These are phyloP conservation scores for Caenorhabditis latens DNA, from an alignment of 1,140 invertebrate genomes.

Conservation along the genomic window DNA sequence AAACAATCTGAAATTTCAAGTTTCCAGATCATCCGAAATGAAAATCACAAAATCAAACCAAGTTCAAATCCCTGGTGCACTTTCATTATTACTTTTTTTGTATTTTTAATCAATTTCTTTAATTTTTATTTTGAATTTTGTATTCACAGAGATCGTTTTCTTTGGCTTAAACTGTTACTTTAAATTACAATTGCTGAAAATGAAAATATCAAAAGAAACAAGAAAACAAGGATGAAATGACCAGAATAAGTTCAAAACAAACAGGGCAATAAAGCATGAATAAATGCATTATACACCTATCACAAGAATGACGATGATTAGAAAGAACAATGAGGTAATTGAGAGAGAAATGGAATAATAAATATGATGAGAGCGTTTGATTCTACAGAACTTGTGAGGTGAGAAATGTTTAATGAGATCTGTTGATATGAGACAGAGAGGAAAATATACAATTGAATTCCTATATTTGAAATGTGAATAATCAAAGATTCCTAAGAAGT, in stretches of 20 bases:
- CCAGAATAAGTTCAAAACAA: not conserved
- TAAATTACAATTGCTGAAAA: not conserved
- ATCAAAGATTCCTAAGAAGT: not conserved
- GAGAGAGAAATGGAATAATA: constrained; percentile 44
- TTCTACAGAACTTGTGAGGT: not conserved
- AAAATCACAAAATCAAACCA: not conserved
- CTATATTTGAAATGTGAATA: not conserved
- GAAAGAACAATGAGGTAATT: not conserved
- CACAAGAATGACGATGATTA: constrained; percentile 7
- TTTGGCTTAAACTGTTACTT: not conserved
- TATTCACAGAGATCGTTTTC: too few species aligned
- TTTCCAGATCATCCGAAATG: not conserved
- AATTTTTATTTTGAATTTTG: not conserved
- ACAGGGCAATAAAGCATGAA: not conserved
- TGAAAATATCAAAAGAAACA: not conserved
- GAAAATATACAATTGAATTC: not conserved
- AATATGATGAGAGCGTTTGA: not conserved
- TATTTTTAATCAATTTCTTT: constrained; percentile 8
- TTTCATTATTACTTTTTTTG: not conserved
- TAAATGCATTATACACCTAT: not conserved
- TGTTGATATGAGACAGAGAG: not conserved
- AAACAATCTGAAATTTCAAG: not conserved
- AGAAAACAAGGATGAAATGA: not conserved
- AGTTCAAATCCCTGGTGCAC: constrained; percentile 48
- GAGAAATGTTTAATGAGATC: not conserved